phyloP scores from a whole-genome alignment of 2,113 vertebrate genomes.

The Montifringilla adamsi region DNA sequence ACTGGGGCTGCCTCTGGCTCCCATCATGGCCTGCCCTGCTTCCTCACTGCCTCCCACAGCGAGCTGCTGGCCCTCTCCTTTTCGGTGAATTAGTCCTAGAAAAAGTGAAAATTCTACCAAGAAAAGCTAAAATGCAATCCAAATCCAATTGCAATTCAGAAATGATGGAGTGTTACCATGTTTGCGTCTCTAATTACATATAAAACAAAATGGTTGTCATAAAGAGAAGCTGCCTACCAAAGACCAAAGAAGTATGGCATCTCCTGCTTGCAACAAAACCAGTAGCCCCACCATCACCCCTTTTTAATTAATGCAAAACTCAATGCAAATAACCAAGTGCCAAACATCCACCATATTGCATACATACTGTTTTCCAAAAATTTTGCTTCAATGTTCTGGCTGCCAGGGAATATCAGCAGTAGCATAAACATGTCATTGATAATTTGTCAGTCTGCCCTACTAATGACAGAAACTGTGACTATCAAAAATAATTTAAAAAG shows the following conservation, averaged over 20 bases:
- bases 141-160: background rate
- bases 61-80: background rate
- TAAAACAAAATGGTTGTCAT: background rate
- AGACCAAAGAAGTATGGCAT: background rate
- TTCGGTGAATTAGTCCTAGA: background rate
- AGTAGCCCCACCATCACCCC: background rate
- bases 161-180: background rate
- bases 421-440: slow-evolving; percentile 67
- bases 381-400: slow-evolving; percentile 17
- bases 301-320: slow-evolving; percentile 1
- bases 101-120: background rate
- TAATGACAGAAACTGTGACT: slow-evolving; percentile 73
- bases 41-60: background rate
- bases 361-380: slow-evolving; percentile 15
- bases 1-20: background rate
- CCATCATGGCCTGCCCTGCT: background rate
- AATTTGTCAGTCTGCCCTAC: slow-evolving; percentile 73
- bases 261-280: slow-evolving; percentile 18
- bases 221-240: background rate
- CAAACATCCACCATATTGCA: slow-evolving; percentile 1
- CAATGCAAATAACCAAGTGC: slow-evolving; percentile 46
- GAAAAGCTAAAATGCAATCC: background rate
- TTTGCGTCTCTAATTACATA: background rate
- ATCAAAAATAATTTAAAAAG: slow-evolving; percentile 57
- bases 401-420: slow-evolving; percentile 34